phyloP scores from a whole-genome alignment of 1,140 invertebrate genomes.

The Dreissena rostriformis region DNA sequence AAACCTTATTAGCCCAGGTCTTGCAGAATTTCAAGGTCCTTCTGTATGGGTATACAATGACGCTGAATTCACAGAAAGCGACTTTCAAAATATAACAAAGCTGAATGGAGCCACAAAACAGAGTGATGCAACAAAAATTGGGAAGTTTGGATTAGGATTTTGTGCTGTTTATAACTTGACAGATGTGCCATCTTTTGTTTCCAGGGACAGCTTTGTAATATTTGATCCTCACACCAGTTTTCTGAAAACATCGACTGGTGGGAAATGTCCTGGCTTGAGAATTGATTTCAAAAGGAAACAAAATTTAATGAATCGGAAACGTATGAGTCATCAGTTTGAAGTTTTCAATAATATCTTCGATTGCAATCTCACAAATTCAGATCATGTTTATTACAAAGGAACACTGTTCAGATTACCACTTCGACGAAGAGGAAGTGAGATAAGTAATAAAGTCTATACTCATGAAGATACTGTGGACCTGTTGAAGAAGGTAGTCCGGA shows the following conservation, averaged over 20 bases:
- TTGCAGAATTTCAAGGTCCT: slow-evolving; percentile 74
- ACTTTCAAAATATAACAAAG: slow-evolving; percentile 74
- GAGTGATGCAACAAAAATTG: slow-evolving; percentile 70
- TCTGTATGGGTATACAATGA: slow-evolving; percentile 76
- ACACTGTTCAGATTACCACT: slow-evolving; percentile 72
- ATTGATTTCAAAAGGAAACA: slow-evolving; percentile 65
- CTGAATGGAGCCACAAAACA: slow-evolving; percentile 75
- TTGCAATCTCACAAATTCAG: slow-evolving; percentile 48
- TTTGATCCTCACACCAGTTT: slow-evolving; percentile 78
- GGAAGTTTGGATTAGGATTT: slow-evolving; percentile 78
- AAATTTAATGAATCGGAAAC: slow-evolving; percentile 61
- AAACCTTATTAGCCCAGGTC: slow-evolving; percentile 69
- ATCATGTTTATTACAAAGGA: slow-evolving; percentile 54
- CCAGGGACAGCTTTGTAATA: slow-evolving; percentile 72
- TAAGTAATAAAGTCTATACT: slow-evolving; percentile 64
- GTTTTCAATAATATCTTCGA: slow-evolving; percentile 75
- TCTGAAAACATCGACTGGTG: slow-evolving; percentile 64
- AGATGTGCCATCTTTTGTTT: slow-evolving; percentile 78
- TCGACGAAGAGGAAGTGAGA: slow-evolving; percentile 67
- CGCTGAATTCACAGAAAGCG: slow-evolving; percentile 70
- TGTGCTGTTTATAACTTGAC: slow-evolving; percentile 79
- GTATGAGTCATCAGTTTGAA: slow-evolving; percentile 68
- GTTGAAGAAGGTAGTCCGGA: slow-evolving; percentile 59
- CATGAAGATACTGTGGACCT: slow-evolving; percentile 57
- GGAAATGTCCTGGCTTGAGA: slow-evolving; percentile 69